Base-by-base conservation (phyloP, 1,140 invertebrate genomes). In the Aricia agestis region DNA sequence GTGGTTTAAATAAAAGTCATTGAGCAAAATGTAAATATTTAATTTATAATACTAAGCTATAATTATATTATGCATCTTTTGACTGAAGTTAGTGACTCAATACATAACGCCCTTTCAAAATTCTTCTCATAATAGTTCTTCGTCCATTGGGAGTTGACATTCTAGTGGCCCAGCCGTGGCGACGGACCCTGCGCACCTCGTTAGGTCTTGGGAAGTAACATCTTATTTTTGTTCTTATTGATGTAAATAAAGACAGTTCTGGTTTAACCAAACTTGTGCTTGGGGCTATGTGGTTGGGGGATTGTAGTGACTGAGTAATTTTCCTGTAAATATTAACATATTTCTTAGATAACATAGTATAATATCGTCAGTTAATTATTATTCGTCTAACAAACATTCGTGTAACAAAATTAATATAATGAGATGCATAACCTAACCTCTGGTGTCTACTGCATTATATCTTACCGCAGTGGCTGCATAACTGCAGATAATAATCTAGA, bases 201-300 rank as follows among this genome's bases (percentile, higher is more conserved):
- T 92, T 94, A 0, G 96, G 95, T 52, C 94, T 90, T 6, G 96
- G 96, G 77, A 97, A 97, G 76, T 95, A 93, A 78, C 93, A 93
- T 36, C 95, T 92, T 0, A 91, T 87, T 76, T 91, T 91, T n/a
- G 80, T 90, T 76, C 89, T 82, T 42, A 91, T 76, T 31, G 84
- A 76, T 9, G 82, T 78, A 31, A 91, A 25, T 31, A 80, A 80
- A 70, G 78, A 80, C 31, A 67, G 75, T 63, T 90, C 85, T 18
- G 86, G 79, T 65, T 82, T 82, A 10, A 83, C 82, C 70, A 91
- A 77, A 70, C 63, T 76, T 15, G 69, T 75, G 58, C 10, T 77
- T 52, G 78, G n/a, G 6, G 75, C 41, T 63, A 73, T 57, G 32
- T 76, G 66, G 45, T 76, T 73, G 31, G 82, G 65, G 11, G 75